Conservation (phyloP, 2,797 vertebrate species). For the Argyrosomus regius region DNA sequence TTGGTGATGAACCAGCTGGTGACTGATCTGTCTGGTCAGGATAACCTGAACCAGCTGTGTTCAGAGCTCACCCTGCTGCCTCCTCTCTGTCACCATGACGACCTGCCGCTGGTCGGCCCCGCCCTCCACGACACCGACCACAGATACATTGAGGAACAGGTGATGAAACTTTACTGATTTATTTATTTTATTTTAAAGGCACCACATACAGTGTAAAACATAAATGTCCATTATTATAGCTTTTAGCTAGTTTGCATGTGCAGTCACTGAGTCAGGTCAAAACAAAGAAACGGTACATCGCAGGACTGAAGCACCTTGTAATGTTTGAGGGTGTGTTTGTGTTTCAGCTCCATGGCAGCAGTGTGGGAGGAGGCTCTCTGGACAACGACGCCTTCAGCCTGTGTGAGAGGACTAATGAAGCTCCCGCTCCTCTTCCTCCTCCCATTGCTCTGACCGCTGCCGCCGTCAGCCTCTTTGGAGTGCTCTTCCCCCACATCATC, state of each 20-base stretch:
- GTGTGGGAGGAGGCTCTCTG: slow-evolving; percentile 87
- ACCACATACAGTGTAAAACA: no score
- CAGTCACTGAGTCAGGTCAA: no score
- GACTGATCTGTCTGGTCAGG: slow-evolving; percentile 88
- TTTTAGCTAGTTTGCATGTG: no score
- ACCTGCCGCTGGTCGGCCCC: slow-evolving; percentile 88
- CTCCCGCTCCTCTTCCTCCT: slow-evolving; percentile 89
- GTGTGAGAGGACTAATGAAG: slow-evolving; percentile 81
- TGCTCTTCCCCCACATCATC: slow-evolving; percentile 87
- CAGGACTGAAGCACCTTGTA: background rate
- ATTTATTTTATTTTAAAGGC: no score
- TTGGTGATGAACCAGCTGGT: slow-evolving; percentile 91
- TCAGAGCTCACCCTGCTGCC: slow-evolving; percentile 89
- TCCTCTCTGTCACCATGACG: slow-evolving; percentile 88
- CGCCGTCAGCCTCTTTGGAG: slow-evolving; percentile 89
- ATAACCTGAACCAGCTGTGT: slow-evolving; percentile 83
- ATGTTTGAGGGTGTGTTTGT: background rate
- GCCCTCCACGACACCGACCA: slow-evolving; percentile 87
- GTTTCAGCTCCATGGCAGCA: slow-evolving; percentile 85
- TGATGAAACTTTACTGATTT: slow-evolving; percentile 44
- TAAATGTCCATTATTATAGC: no score
- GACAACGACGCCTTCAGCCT: slow-evolving; percentile 91
- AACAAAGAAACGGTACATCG: background rate
- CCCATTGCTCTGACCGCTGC: slow-evolving; percentile 83
- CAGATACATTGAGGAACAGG: slow-evolving; percentile 93